Evolutionary conservation across 2,888 invertebrate species (phyloP), one percentile per base, ranked within the genome.

Genomic region (Oegoconia quadripuncta): DNA sequence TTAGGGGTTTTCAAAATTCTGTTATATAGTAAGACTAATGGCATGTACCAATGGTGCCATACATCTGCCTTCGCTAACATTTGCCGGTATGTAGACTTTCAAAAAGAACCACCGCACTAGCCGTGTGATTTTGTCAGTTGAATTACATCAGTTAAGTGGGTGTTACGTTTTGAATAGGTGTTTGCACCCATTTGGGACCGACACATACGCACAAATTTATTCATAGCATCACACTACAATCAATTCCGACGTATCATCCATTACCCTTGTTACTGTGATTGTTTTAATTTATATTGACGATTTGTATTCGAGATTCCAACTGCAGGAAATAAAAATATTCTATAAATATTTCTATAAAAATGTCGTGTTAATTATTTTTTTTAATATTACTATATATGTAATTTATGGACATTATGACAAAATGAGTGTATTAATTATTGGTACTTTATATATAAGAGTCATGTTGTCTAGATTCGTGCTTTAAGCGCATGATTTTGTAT

Each of bases 181-280:
- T n/a, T n/a, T n/a, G n/a, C n/a, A n/a, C n/a, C n/a, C n/a, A n/a
- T n/a, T n/a, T n/a, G n/a, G n/a, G n/a, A n/a, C n/a, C n/a, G n/a
- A n/a, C n/a, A n/a, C 7, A 12, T 34, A 47, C 59, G 64, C 64
- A 63, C 64, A 65, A 59, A 52, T 35, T 46, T 36, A 25, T 2
- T 2, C 11, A 13, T n/a, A n/a, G 62, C 76, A 79, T 81, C 76
- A 80, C 79, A 76, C 64, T 70, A 58, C 50, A n/a, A 64, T 62
- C 59, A 60, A 64, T 56, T 60, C 55, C 64, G 61, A 70, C 63
- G 65, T 68, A n/a, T n/a, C n/a, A n/a, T n/a, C n/a, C 64, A 74
- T 76, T 76, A 77, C 74, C n/a, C 78, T 79, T 77, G 66, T 73
- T 75, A 82, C 84, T 83, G 84, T 84, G 84, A 84, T 84, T 74